Conservation (phyloP, 2,888 invertebrate species). For the Pimpla rufipes region DNA sequence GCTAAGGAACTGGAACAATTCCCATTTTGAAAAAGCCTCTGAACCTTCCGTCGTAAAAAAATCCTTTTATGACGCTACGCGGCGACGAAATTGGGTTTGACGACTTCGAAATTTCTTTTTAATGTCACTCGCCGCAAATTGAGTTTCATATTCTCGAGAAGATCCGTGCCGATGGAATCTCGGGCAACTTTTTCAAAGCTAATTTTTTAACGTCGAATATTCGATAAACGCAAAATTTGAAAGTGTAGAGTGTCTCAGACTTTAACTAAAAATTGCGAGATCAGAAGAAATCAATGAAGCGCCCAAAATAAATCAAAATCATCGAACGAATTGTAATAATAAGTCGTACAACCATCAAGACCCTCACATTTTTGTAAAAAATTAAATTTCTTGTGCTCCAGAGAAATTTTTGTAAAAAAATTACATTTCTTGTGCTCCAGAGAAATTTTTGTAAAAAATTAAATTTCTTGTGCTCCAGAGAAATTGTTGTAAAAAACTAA, state of each 20-base stretch:
- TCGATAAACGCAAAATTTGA: not conserved
- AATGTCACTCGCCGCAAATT: constrained; percentile 16
- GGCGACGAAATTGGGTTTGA: constrained; percentile 1
- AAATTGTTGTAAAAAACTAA: too few species aligned
- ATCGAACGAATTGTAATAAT: too few species aligned
- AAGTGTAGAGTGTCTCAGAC: not conserved
- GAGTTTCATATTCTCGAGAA: not conserved
- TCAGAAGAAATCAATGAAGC: not conserved
- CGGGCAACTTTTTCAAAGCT: not conserved
- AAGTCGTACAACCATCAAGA: too few species aligned
- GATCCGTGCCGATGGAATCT: not conserved
- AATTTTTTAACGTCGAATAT: not conserved
- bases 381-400: too few species aligned
- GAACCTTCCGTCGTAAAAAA: constrained; percentile 5
- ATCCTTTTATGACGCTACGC: constrained; percentile 6
- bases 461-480: too few species aligned
- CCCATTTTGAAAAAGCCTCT: not conserved
- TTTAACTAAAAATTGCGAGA: not conserved
- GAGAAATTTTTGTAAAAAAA: too few species aligned
- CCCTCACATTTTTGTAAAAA: too few species aligned
- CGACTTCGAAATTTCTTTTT: constrained; percentile 15
- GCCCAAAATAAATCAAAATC: too few species aligned
- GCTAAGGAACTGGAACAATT: constrained; percentile 23
- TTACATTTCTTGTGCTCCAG: too few species aligned
- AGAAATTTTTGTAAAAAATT: too few species aligned